Evolutionary conservation across 1,140 invertebrate species (phyloP).

Genomic region (Papilio polytes): DNA sequence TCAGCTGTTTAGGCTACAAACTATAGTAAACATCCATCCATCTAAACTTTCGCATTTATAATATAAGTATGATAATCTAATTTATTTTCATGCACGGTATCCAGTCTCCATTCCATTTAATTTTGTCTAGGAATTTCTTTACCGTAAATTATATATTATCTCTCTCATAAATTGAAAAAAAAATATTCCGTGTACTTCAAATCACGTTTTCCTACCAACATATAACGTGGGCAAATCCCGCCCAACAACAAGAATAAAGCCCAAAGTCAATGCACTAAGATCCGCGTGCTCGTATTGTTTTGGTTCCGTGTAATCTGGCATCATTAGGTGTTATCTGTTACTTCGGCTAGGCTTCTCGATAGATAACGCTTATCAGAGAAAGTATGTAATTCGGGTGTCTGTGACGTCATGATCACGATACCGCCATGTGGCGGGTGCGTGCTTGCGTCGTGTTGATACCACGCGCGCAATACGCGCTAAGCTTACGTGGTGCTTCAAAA

Average conservation of each 20-base stretch:
- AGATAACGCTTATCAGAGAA: slow-evolving; percentile 31
- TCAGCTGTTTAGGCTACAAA: no score
- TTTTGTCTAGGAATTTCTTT: no score
- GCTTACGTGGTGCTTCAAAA: background rate
- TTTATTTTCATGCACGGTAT: no score
- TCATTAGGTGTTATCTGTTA: slow-evolving; percentile 26
- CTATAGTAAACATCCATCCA: no score
- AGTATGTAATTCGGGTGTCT: slow-evolving; percentile 29
- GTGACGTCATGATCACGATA: slow-evolving; percentile 56
- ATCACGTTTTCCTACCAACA: background rate
- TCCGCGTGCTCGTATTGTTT: slow-evolving; percentile 5
- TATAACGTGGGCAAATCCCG: background rate
- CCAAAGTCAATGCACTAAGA: slow-evolving; percentile 10
- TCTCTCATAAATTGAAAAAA: no score
- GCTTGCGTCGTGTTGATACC: slow-evolving; percentile 42
- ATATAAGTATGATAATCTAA: no score
- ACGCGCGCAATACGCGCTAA: background rate
- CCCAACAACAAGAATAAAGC: slow-evolving; percentile 3
- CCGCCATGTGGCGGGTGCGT: slow-evolving; percentile 49
- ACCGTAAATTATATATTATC: no score
- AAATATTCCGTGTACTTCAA: no score
- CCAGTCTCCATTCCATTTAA: no score
- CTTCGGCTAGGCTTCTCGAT: slow-evolving; percentile 9
- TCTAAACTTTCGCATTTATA: no score
- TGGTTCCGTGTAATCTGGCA: slow-evolving; percentile 9